Percentiles rank a stretch among this genome's conserved stretches.
Conservation (phyloP, 2,113 vertebrate genomes). For the Poeciliopsis prolifica region DNA sequence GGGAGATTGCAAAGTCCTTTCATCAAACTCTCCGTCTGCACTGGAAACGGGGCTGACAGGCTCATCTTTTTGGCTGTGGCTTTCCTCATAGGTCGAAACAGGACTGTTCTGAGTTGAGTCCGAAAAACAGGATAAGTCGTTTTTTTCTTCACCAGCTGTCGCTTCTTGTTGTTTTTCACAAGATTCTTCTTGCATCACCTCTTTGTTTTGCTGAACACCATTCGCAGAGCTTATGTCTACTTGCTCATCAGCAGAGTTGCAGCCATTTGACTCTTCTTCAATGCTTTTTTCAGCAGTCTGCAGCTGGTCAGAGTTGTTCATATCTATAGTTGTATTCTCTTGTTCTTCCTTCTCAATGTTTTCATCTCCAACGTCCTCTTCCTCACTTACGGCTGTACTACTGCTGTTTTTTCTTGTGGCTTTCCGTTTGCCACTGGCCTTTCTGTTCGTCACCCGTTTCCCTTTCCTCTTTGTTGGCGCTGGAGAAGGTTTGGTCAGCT, state of each 20-base stretch:
- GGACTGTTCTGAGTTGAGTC: constrained; percentile 44
- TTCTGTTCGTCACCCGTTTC: constrained; percentile 78
- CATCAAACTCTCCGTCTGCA: constrained; percentile 34
- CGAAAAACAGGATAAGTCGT: constrained; percentile 19
- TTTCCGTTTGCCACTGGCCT: constrained; percentile 84
- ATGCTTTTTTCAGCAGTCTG: constrained; percentile 34
- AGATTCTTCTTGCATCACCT: constrained; percentile 42
- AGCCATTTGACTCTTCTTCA: constrained; percentile 29
- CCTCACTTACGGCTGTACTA: constrained; percentile 77
- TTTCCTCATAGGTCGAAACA: constrained; percentile 15
- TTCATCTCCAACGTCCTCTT: constrained; percentile 53
- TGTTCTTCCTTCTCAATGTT: constrained; percentile 19
- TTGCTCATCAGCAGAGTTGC: constrained; percentile 32
- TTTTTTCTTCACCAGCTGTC: constrained; percentile 16
- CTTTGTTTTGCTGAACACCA: constrained; percentile 27
- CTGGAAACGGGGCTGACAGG: constrained; percentile 19
- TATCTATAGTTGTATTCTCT: constrained; percentile 38
- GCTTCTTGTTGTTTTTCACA: constrained; percentile 18
- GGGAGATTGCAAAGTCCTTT: constrained; percentile 15
- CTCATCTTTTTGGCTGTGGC: constrained; percentile 27
- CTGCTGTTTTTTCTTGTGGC: constrained; percentile 71
- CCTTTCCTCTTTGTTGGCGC: constrained; percentile 81
- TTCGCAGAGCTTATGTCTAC: constrained; percentile 10
- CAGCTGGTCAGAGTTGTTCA: constrained; percentile 31
- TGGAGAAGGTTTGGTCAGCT: constrained; percentile 38